Base-by-base conservation (phyloP, 2,888 invertebrate species). In the Metopia argyrocephala region DNA sequence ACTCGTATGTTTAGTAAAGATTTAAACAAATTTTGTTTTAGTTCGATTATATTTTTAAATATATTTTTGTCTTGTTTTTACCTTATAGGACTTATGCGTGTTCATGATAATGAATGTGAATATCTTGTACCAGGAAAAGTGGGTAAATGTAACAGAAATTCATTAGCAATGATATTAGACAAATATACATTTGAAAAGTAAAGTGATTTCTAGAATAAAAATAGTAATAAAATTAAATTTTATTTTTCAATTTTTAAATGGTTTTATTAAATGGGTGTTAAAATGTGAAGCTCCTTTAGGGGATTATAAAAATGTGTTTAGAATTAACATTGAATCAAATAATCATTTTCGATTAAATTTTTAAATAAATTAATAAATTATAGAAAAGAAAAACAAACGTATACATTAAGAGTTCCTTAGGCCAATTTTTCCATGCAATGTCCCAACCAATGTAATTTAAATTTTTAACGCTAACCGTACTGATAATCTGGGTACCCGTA, bases 41-140 rank as follows among this genome's bases (percentile, higher is more conserved):
- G 5, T 70, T 76, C 48, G 46, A 75, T 45, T 52, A 46, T 56
- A 18, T 5, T 45, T 56, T 56, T 46, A 7, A 25, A 46, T 9
- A 38, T 45, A 64, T 48, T 68, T 23, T 4, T n/a, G n/a, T 59
- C 18, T 21, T 48, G 21, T 64, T 70, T 54, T 56, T 48, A 20
- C 28, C 27, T 64, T 23, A 38, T 21, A 76, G 75, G 20, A 15
- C 46, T 25, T 5, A 7, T 78, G 25, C 25, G n/a, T 48, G 65
- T 75, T 64, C 18, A 52, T 21, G n/a, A 18, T 4, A n/a, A 18
- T 3, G 23, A 27, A 7, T 82, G 83, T 7, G 66, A 66, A 75
- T 74, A 78, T 27, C 50, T 83, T 12, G 66, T 78, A 21, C 57
- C 25, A 18, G 82, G 82, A 6, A 73, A 50, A 2, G 50, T 52